Evolutionary conservation across 2,113 vertebrate species (phyloP).

Genomic region (Pampusana beccarii): DNA sequence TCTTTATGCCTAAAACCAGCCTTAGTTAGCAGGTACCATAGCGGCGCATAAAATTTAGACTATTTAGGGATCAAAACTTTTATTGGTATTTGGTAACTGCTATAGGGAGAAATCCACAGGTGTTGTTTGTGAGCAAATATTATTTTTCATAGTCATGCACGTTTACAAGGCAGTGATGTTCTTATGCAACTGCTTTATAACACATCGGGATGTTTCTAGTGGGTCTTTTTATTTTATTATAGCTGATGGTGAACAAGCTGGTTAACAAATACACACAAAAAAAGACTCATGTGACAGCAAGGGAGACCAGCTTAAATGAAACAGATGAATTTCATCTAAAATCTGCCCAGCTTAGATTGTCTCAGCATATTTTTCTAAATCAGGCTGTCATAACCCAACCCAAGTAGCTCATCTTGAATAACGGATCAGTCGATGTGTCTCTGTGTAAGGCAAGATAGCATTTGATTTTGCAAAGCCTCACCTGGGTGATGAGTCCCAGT

Average conservation of each 20-base stretch:
- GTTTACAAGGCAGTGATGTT: conserved; percentile 44
- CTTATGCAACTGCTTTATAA: neutral
- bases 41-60: neutral
- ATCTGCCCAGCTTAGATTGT: neutral
- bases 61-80: neutral
- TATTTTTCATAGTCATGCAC: neutral
- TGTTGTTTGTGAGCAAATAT: conserved; percentile 44
- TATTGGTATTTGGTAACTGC: neutral
- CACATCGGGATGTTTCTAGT: neutral
- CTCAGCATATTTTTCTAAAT: neutral
- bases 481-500: neutral
- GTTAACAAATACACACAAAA: neutral
- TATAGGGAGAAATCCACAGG: neutral
- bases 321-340: neutral
- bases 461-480: neutral
- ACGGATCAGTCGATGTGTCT: rapidly evolving
- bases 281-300: neutral
- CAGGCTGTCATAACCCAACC: neutral
- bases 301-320: neutral
- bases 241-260: neutral
- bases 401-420: rapidly evolving
- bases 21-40: neutral
- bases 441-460: neutral
- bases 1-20: neutral
- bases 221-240: neutral